These are phyloP conservation scores for Ceryle rudis DNA, from an alignment of 2,797 vertebrate species.

Conservation along the genomic window DNA sequence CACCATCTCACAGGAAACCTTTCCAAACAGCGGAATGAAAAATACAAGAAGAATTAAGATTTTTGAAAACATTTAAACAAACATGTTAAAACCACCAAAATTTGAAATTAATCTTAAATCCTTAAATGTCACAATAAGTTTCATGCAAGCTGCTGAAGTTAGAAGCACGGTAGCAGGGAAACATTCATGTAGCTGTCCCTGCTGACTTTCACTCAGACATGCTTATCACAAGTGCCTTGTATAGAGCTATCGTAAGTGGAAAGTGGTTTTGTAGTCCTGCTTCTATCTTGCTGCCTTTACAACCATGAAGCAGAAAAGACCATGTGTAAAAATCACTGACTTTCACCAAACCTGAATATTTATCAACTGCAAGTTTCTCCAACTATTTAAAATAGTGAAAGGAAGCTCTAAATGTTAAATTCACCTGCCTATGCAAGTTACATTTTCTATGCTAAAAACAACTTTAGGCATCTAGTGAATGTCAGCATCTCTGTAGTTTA, in stretches of 20 bases:
- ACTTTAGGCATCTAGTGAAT: not conserved
- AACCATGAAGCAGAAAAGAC: not conserved
- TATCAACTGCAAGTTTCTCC: not conserved
- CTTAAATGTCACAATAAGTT: slow-evolving; percentile 7
- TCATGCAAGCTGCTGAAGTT: not conserved
- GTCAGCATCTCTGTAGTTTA: not conserved
- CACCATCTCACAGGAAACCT: slow-evolving; percentile 90
- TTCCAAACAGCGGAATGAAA: slow-evolving; percentile 74
- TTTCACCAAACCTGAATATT: not conserved
- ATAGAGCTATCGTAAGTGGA: not conserved
- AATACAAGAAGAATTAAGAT: not conserved
- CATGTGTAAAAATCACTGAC: not conserved
- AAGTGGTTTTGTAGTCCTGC: not conserved
- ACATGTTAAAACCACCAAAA: not conserved
- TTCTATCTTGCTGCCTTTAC: not conserved
- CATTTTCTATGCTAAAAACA: not conserved
- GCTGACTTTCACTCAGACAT: slow-evolving; percentile 12
- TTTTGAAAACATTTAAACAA: not conserved
- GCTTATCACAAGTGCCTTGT: slow-evolving; percentile 72
- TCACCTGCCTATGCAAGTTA: not conserved
- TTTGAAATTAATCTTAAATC: slow-evolving; percentile 17
- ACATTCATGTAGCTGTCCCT: not conserved
- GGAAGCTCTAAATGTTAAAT: not conserved
- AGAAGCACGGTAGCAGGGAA: not conserved
- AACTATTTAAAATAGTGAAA: not conserved